Evolutionary conservation across 2,888 invertebrate genomes (phyloP), one percentile per base, ranked within the genome.

Genomic region (Palloptera scutellata): DNA sequence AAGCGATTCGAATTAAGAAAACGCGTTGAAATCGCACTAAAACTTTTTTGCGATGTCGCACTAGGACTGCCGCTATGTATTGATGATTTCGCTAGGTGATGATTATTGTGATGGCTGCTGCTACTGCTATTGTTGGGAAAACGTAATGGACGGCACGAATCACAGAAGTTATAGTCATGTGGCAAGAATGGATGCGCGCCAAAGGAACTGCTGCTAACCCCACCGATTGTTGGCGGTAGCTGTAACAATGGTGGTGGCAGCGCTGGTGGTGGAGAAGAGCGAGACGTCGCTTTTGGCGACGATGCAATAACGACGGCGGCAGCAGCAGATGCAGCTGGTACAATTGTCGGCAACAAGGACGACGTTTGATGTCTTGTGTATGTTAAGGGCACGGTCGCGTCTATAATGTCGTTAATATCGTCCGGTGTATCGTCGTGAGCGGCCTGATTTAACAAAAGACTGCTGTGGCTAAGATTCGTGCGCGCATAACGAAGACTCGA

Each of bases 401-500:
- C 75, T 42, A 61, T 53, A 43, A 55, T 51, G 42, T 58, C 65
- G 52, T 64, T 42, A 48, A 68, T 48, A 43, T 20, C 61, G 48
- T 42, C 61, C 64, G 66, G 70, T 74, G 66, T 62, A 57, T 68
- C 67, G 69, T 72, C 72, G 64, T 68, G 81, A 45, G 79, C 76
- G 72, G 73, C 77, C 69, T 82, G 81, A 66, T 74, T 78, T 53
- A 82, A 73, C 73, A 83, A 73, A 51, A 82, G 76, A 70, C 77
- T 83, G 76, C 82, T 84, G 70, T 81, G 78, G 71, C 84, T 84
- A 73, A 84, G 79, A 78, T 85, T 83, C 72, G 82, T 79, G 76
- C 83, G 80, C 72, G 83, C 83, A 77, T 81, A 85, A 69, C 80
- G 78, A 61, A 85, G 74, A 75, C 79, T 81, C 71, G 82, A 80